Base-by-base conservation (phyloP, 2,888 invertebrate species). In the Melieria picta region DNA sequence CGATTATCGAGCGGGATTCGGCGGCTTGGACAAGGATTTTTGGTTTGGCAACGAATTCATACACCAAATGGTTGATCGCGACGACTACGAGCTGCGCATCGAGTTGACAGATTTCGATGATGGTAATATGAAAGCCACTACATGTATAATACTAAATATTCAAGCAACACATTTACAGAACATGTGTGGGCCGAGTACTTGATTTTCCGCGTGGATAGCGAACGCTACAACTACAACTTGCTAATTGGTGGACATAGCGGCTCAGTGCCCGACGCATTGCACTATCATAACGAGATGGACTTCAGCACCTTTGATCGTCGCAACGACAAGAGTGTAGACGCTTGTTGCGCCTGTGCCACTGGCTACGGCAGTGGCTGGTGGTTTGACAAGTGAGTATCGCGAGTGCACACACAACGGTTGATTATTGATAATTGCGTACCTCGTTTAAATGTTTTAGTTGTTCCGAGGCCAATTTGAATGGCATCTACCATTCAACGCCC, bases 341-440 rank as follows among this genome's bases (percentile, higher is more conserved):
- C 85, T 0, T 89, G 89, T 77, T 89, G 89, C 78, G 88, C 89
- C 16, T 90, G 90, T 79, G 88, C 89, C 0, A 82, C 87, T 30
- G 87, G 88, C 1, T 90, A 88, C 82, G 89, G 88, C 1, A 89
- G 89, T 30, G 90, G 90, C 9, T 91, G 91, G 90, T 91, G 91
- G 91, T 90, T 89, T 78, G 88, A 89, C 79, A 88, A 88, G 88
- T 90, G 79, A 77, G 81, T 72, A 61, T 43, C 58, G 62, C 47
- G 46, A 50, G 13, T 30, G 11, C 13, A 11, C 7, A 56, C 7
- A 7, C 11, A 68, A 72, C 70, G 13, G 13, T 10, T 56, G 2
- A 4, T 56, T 57, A 45, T 50, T 11, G 64, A 43, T 63, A 63
- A 61, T 62, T 69, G 9, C 7, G 66, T 56, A 6, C n/a, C 48